phyloP scores from a whole-genome alignment of 2,797 vertebrate species.

The Sebastiscus albofasciatus region DNA sequence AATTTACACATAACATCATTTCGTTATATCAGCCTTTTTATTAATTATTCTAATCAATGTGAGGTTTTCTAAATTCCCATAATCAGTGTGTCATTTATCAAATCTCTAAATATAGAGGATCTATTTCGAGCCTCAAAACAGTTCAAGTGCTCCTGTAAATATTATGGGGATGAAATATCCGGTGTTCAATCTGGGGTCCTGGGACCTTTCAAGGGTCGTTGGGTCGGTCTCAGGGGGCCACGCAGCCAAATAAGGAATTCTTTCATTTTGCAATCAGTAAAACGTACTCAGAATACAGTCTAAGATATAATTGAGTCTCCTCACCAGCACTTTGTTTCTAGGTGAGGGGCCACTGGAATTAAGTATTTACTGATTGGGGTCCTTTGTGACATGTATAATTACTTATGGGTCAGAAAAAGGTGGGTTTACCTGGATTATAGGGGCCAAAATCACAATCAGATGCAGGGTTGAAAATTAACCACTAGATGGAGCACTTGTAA shows the following conservation, averaged over 20 bases:
- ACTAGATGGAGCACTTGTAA: slow-evolving; percentile 54
- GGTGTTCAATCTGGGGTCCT: background rate
- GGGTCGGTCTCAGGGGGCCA: background rate
- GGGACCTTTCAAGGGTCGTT: background rate
- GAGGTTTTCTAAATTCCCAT: background rate
- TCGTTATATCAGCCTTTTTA: background rate
- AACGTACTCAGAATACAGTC: background rate
- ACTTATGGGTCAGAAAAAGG: background rate
- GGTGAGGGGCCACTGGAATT: background rate
- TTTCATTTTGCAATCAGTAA: background rate
- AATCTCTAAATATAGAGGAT: background rate
- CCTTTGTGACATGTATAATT: background rate
- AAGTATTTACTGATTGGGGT: background rate
- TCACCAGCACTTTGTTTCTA: background rate
- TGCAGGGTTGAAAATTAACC: slow-evolving; percentile 15
- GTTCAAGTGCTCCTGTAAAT: background rate
- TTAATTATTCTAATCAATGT: background rate
- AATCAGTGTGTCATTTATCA: background rate
- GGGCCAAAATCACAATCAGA: background rate
- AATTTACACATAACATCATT: background rate
- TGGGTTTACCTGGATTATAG: background rate
- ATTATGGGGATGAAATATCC: background rate
- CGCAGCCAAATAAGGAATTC: background rate
- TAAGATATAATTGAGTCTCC: background rate
- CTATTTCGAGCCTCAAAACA: background rate